Evolutionary conservation across 92 coral and sea anemone species (phyloP).

Genomic region (Zoanthus solanderi): DNA sequence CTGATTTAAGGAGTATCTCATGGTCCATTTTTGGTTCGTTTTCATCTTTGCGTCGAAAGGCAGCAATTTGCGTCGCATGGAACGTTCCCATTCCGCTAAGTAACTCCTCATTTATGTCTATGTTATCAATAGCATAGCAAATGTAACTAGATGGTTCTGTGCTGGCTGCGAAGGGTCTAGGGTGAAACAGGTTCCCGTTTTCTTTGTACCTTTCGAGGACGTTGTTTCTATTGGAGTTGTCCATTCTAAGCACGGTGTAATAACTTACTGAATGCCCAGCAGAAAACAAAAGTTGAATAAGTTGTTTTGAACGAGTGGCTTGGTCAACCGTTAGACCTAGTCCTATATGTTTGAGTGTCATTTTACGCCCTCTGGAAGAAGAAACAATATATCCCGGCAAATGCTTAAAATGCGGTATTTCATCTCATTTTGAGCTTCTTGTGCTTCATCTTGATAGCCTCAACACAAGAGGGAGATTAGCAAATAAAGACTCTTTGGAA

Average conservation of each 20-base stretch:
- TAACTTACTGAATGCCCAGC: constrained; percentile 73
- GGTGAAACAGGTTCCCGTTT: constrained; percentile 66
- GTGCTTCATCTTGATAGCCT: constrained; percentile 16
- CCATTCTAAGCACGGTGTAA: constrained; percentile 70
- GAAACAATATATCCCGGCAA: constrained; percentile 71
- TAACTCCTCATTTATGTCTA: constrained; percentile 71
- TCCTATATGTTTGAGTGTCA: constrained; percentile 73
- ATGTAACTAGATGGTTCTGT: constrained; percentile 24
- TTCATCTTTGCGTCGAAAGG: constrained; percentile 51
- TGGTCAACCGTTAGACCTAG: not conserved
- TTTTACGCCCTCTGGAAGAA: constrained; percentile 56
- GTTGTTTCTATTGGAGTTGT: constrained; percentile 67
- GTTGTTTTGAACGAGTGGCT: not conserved
- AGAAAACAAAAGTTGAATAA: constrained; percentile 53
- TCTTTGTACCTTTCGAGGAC: constrained; percentile 58
- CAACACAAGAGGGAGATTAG: constrained; percentile 56
- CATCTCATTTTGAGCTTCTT: constrained; percentile 37
- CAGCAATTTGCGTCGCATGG: constrained; percentile 67
- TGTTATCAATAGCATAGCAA: constrained; percentile 67
- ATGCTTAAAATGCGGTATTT: constrained; percentile 65
- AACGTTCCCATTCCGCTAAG: constrained; percentile 72
- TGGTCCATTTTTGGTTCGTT: constrained; percentile 49
- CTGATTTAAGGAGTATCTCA: constrained; percentile 54
- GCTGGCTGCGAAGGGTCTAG: constrained; percentile 48
- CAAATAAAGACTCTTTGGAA: constrained; percentile 54